Evolutionary conservation across 2,888 invertebrate genomes (phyloP).

Genomic region (Apodemia zela): DNA sequence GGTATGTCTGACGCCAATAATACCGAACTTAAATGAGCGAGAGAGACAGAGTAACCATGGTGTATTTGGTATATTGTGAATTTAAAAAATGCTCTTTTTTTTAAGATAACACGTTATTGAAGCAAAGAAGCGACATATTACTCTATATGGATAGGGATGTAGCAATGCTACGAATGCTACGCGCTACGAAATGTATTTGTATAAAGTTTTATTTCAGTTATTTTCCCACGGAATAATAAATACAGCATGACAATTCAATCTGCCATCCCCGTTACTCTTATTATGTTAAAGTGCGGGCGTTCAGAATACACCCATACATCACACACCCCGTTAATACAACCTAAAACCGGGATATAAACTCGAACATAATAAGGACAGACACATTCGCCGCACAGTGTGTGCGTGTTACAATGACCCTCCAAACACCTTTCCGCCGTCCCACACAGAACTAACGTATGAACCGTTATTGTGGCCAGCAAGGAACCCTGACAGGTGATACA

Average conservation of each 20-base stretch:
- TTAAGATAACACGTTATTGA: too few species aligned
- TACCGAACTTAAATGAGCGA: too few species aligned
- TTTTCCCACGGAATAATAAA: too few species aligned
- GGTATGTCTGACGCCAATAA: too few species aligned
- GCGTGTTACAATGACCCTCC: not conserved
- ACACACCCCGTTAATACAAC: not conserved
- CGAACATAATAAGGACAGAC: not conserved
- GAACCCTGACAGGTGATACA: not conserved
- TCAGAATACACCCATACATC: not conserved
- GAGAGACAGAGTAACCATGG: too few species aligned
- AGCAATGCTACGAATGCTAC: too few species aligned
- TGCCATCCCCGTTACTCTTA: not conserved
- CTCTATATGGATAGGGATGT: too few species aligned
- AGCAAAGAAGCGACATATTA: too few species aligned
- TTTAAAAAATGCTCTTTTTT: too few species aligned
- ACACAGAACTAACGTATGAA: not conserved
- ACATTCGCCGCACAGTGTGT: not conserved
- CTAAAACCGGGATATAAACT: not conserved
- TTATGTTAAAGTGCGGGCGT: not conserved
- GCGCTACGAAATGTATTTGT: too few species aligned
- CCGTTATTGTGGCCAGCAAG: not conserved
- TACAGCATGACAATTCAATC: conserved; percentile 21
- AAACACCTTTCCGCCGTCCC: not conserved
- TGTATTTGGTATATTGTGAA: too few species aligned
- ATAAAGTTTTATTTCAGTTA: too few species aligned